Evolutionary conservation across 2,113 vertebrate species (phyloP).

Genomic region (Salvator merianae): DNA sequence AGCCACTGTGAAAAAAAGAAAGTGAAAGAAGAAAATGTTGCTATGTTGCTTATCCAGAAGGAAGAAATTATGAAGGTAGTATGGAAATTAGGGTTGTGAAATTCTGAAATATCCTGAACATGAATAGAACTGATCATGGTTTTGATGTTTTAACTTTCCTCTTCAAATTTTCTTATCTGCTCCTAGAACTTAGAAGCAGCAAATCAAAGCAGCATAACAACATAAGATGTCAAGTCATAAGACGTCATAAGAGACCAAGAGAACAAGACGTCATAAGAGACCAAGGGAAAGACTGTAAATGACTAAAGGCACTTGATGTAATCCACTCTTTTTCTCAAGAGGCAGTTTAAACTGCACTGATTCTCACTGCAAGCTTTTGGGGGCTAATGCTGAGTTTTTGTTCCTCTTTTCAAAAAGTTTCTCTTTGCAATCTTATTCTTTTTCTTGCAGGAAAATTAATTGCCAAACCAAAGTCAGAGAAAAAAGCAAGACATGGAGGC

Average conservation of each 20-base stretch:
- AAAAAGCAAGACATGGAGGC: neutral
- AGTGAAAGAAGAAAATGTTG: neutral
- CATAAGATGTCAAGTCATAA: slow-evolving; percentile 13
- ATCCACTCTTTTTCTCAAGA: neutral
- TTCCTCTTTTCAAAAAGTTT: neutral
- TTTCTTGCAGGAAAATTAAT: neutral
- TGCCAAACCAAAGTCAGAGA: neutral
- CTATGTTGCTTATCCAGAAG: neutral
- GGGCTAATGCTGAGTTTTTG: neutral
- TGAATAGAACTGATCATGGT: slow-evolving; percentile 17
- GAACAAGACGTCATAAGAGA: neutral
- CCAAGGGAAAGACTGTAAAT: neutral
- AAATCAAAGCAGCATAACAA: slow-evolving; percentile 8
- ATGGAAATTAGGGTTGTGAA: slow-evolving; percentile 32
- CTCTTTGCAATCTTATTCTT: neutral
- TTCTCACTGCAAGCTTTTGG: neutral
- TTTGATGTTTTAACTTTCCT: neutral
- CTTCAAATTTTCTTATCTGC: slow-evolving; percentile 15
- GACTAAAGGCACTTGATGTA: neutral
- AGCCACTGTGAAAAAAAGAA: neutral
- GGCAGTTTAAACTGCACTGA: neutral
- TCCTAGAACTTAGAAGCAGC: slow-evolving; percentile 2
- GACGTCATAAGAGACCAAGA: slow-evolving; percentile 2
- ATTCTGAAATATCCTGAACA: slow-evolving; percentile 46
- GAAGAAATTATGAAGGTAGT: slow-evolving; percentile 14